A percentile compares a stretch with the other conserved stretches of the same genome.
phyloP scores from a whole-genome alignment of 2,113 vertebrate species.

The Phyllostomus discolor region DNA sequence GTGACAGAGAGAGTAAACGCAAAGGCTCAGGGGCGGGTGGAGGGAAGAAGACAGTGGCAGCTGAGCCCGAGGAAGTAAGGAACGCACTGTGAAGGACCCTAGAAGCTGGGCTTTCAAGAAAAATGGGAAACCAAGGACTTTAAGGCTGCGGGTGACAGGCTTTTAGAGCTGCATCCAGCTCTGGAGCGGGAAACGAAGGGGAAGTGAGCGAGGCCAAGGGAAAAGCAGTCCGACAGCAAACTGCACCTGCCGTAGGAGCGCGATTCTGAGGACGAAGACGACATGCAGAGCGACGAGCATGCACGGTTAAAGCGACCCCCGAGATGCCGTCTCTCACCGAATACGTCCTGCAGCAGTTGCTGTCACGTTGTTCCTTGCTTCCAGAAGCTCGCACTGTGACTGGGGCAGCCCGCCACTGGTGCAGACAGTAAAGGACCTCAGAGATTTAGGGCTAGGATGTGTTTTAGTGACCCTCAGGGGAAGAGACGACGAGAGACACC shows the following conservation, averaged over 20 bases:
- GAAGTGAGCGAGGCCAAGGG: not conserved
- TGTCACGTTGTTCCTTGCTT: not conserved
- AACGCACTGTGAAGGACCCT: not conserved
- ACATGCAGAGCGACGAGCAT: not conserved
- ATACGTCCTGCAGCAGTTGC: fast-evolving
- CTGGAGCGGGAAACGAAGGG: not conserved
- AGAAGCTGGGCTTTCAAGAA: not conserved
- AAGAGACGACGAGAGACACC: not conserved
- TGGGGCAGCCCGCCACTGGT: not conserved
- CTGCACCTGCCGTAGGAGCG: not conserved
- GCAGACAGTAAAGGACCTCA: not conserved
- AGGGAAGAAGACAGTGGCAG: not conserved
- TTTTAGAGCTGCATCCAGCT: not conserved
- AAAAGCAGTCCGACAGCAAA: not conserved
- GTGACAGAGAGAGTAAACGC: too few species aligned
- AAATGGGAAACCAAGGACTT: not conserved
- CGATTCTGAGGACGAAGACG: not conserved
- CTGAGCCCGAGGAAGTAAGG: not conserved
- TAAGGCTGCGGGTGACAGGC: not conserved
- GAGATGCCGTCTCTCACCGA: not conserved
- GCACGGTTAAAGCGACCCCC: fast-evolving
- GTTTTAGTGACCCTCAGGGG: not conserved
- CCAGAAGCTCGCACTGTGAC: not conserved
- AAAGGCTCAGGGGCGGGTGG: not conserved
- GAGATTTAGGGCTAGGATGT: not conserved